These are phyloP conservation scores for Ophion slaviceki DNA, from an alignment of 2,888 invertebrate species.

Conservation along the genomic window DNA sequence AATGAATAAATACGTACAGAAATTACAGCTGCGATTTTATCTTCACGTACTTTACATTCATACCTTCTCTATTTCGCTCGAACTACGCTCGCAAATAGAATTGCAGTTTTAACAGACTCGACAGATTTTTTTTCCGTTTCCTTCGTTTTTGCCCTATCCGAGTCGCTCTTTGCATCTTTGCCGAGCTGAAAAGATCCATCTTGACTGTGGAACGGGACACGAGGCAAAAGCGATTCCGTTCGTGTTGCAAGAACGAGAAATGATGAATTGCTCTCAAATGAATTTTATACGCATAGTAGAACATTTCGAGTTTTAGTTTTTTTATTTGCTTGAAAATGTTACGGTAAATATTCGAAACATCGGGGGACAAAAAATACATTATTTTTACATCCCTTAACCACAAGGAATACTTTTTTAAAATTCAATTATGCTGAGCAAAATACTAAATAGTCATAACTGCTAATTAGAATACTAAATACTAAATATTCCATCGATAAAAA, in stretches of 20 bases:
- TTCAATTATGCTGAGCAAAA: neutral
- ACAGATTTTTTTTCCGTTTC: slow-evolving; percentile 7
- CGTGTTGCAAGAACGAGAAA: neutral
- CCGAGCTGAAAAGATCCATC: slow-evolving; percentile 5
- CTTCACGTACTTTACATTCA: slow-evolving; percentile 2
- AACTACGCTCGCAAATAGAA: slow-evolving; percentile 7
- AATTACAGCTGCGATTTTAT: neutral
- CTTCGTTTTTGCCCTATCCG: neutral
- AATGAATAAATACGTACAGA: too few relatives aligned
- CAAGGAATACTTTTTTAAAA: too few relatives aligned
- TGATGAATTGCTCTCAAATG: neutral
- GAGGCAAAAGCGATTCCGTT: neutral
- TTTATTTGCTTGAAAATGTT: too few relatives aligned
- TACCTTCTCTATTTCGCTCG: slow-evolving; percentile 2
- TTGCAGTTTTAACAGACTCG: slow-evolving; percentile 26
- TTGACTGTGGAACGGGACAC: neutral
- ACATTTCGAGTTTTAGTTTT: too few relatives aligned
- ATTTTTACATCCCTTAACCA: neutral
- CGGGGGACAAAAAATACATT: neutral
- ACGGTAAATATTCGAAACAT: too few relatives aligned
- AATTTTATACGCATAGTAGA: neutral
- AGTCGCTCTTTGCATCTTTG: slow-evolving; percentile 7
- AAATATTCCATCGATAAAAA: neutral
- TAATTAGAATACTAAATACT: neutral
- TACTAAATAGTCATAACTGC: neutral